Conservation (phyloP, 2,797 vertebrate species). For the Aulostomus chinensis region DNA sequence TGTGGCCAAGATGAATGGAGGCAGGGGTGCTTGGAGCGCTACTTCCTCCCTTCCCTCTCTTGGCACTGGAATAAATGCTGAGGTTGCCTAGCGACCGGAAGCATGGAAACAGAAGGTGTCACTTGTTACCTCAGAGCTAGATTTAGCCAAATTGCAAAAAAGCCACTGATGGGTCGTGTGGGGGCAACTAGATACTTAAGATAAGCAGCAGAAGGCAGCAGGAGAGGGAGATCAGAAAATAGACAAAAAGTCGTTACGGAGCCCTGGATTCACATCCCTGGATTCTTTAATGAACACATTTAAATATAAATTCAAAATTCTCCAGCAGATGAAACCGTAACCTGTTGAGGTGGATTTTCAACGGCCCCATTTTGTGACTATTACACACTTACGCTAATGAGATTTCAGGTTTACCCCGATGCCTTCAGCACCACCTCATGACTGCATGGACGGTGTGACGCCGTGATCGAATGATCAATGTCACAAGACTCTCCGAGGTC, state of each 20-base stretch:
- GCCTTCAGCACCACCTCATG: too few species aligned
- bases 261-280: conserved; percentile 18
- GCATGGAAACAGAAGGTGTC: conserved; percentile 85
- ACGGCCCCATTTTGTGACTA: too few species aligned
- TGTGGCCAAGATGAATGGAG: conserved; percentile 60
- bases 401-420: too few species aligned
- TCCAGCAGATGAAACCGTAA: too few species aligned
- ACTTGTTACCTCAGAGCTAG: conserved; percentile 92
- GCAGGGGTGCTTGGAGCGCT: conserved; percentile 62
- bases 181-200: conserved; percentile 82
- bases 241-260: conserved; percentile 65
- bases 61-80: conserved; percentile 73
- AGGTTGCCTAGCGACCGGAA: conserved; percentile 82
- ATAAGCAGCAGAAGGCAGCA: conserved; percentile 77
- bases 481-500: neutral
- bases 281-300: neutral
- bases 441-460: too few species aligned
- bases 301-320: too few species aligned
- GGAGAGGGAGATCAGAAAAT: conserved; percentile 46
- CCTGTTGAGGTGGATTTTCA: too few species aligned
- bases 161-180: conserved; percentile 79
- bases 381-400: too few species aligned
- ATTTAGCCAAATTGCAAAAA: conserved; percentile 92
- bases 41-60: conserved; percentile 75
- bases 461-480: too few species aligned